Base-by-base conservation (phyloP, 2,113 vertebrate species). In the Macaca mulatta region DNA sequence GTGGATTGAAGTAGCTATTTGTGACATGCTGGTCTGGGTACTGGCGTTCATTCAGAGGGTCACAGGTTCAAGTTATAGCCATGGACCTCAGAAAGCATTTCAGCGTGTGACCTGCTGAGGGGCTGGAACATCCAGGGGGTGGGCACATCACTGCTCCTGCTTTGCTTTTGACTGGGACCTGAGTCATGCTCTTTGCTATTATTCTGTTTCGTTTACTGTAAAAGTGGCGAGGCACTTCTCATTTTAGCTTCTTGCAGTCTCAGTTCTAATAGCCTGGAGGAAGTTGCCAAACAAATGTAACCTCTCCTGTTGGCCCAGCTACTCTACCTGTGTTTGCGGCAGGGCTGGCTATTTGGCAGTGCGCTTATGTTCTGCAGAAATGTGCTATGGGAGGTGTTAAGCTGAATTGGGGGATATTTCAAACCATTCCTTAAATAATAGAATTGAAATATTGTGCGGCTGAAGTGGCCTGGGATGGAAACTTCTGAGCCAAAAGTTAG, bases 381-480 rank as follows among this genome's bases (percentile, higher is more conserved):
- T 85, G 78, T 72, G 79, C 84, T 96, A 35, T 18, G 70, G 89
- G 80, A 93, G 27, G 64, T 57, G 67, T 87, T 90, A 61, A 45
- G 23, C 10, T 20, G 79, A 75, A 32, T 14, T 77, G 70, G 69
- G 78, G 83, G 89, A 89, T 95, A 87, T 96, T 93, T 97, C 95
- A 88, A 97, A 92, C 43, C 3, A 32, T 72, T 64, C 79, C 85
- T 95, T 93, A 80, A 90, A 90, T 95, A 95, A 86, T 52, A 61
- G 55, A 96, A 90, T 90, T 97, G 97, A 97, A 96, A 95, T 78
- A 61, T 61, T 92, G 82, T 79, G 61, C 48, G 93, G 67, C 50
- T 45, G 5, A 96, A 69, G 94, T 96, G 48, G 67, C 45, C 78
- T 80, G 69, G 81, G 78, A 90, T 94, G 91, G 83, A 94, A 91